phyloP scores from a whole-genome alignment of 2,888 invertebrate genomes.

The Ferdinandea cuprea region DNA sequence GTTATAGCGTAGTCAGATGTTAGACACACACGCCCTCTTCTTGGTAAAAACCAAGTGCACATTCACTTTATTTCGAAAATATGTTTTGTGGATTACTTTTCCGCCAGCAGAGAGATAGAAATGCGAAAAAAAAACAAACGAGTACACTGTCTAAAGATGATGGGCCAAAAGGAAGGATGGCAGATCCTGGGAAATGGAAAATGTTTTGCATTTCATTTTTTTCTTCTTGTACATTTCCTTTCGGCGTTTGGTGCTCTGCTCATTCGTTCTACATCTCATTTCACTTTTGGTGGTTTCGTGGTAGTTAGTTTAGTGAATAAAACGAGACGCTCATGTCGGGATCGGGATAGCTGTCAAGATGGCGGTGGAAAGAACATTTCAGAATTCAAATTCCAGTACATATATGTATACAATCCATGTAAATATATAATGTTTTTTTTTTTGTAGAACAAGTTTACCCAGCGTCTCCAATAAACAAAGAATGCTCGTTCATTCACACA shows the following conservation, averaged over 20 bases:
- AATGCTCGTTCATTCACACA: constrained; percentile 32
- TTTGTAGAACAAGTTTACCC: constrained; percentile 58
- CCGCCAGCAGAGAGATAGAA: constrained; percentile 21
- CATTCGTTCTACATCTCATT: constrained; percentile 30
- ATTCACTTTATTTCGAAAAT: constrained; percentile 65
- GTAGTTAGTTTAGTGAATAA: constrained; percentile 4
- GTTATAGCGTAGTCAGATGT: constrained; percentile 32
- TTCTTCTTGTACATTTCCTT: constrained; percentile 22
- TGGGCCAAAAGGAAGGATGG: neutral
- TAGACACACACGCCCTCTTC: neutral
- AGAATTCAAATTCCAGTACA: constrained; percentile 31
- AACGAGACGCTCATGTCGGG: neutral
- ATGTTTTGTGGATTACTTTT: constrained; percentile 60
- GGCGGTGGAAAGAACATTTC: constrained; percentile 35
- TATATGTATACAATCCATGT: constrained; percentile 26
- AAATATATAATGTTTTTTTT: constrained; percentile 59
- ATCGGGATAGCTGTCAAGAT: neutral
- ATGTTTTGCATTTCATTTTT: constrained; percentile 50
- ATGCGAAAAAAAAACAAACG: constrained; percentile 37
- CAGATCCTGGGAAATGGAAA: constrained; percentile 45
- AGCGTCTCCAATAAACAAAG: constrained; percentile 57
- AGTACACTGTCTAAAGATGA: constrained; percentile 4
- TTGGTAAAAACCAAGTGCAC: constrained; percentile 40
- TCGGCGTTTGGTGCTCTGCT: constrained; percentile 23
- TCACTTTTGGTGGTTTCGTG: constrained; percentile 35